Evolutionary conservation across 35 echinoderm and acorn worm species (phyloP).

Genomic region (Lytechinus variegatus): DNA sequence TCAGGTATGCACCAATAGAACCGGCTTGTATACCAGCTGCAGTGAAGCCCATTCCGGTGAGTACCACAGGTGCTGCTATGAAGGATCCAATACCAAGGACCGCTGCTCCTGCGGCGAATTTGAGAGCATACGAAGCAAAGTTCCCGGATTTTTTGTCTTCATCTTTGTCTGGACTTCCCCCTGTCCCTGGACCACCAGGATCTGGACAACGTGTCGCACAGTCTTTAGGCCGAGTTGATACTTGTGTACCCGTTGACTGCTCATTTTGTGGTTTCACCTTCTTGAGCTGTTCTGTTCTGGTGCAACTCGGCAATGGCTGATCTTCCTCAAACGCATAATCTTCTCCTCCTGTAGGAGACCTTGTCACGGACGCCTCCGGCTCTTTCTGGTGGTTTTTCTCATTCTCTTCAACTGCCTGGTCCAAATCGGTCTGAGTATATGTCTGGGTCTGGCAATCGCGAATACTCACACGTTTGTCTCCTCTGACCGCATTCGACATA

Average conservation of each 20-base stretch:
- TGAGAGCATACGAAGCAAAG: neutral
- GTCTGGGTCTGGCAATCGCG: slow-evolving; percentile 7
- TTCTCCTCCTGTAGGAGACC: neutral
- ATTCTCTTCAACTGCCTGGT: neutral
- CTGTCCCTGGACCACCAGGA: neutral
- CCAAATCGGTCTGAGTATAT: neutral
- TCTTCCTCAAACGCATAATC: neutral
- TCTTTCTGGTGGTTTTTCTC: neutral
- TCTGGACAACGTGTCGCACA: too few species aligned
- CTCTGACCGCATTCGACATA: neutral
- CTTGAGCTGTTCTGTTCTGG: neutral
- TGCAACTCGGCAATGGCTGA: neutral
- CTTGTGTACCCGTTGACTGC: too few species aligned
- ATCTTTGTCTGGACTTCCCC: neutral
- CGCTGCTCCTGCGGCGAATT: neutral
- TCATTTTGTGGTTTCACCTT: neutral
- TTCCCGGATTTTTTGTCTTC: neutral
- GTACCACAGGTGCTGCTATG: neutral
- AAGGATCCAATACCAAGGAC: neutral
- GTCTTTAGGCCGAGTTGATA: neutral
- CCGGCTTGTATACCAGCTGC: neutral
- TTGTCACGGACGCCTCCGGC: neutral
- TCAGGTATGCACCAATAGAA: neutral
- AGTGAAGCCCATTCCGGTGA: neutral
- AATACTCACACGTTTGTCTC: neutral